A percentile compares a stretch with the other conserved stretches of the same genome.
Evolutionary conservation across 2,797 vertebrate genomes (phyloP).

Genomic region (Phoebastria nigripes): DNA sequence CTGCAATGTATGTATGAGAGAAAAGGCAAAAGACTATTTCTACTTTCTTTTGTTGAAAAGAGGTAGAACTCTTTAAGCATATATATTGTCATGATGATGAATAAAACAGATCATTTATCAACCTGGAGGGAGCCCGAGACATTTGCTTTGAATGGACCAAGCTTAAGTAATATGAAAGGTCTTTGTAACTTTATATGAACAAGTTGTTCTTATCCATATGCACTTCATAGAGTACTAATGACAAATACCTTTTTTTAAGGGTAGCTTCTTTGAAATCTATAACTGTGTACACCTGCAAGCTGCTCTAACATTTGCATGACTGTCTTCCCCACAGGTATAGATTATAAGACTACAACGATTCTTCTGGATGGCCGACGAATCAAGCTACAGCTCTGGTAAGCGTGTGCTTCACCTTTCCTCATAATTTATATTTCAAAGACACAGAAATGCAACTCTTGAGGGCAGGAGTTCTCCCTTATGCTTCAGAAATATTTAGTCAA

Average conservation of each 20-base stretch:
- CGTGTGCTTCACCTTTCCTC: neutral
- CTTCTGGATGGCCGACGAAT: conserved; percentile 85
- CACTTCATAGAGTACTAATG: neutral
- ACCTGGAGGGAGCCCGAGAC: neutral
- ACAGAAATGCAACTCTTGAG: neutral
- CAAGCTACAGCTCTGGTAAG: conserved; percentile 88
- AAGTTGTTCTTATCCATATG: neutral
- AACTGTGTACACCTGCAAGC: neutral
- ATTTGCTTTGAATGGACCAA: neutral
- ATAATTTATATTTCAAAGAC: neutral
- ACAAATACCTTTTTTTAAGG: neutral
- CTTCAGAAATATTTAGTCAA: neutral
- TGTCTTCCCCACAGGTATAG: conserved; percentile 75
- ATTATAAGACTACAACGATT: conserved; percentile 88
- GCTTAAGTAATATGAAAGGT: neutral
- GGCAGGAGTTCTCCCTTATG: neutral
- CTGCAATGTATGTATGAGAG: neutral
- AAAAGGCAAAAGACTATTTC: neutral
- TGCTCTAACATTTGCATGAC: neutral
- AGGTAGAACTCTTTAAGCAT: neutral
- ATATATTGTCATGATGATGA: neutral
- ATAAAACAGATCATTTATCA: neutral
- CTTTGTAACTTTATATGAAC: neutral
- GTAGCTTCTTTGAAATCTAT: neutral
- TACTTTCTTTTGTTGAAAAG: neutral